These are phyloP conservation scores for Diogma glabrata DNA, from an alignment of 2,888 invertebrate genomes.

Conservation along the genomic window DNA sequence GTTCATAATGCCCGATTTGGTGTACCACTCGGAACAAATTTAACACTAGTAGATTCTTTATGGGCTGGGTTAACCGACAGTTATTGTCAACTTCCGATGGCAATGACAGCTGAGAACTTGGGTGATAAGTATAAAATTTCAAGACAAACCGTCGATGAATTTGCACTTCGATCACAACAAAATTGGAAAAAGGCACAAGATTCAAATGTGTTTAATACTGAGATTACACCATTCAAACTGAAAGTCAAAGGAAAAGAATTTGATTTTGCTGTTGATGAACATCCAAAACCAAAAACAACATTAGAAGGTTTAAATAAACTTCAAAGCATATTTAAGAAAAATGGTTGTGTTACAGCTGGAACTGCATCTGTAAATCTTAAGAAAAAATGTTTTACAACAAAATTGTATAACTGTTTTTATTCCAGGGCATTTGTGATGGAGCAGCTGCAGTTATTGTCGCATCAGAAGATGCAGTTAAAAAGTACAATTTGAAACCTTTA, in stretches of 20 bases:
- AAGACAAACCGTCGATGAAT: conserved; percentile 74
- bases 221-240: conserved; percentile 75
- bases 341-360: conserved; percentile 89
- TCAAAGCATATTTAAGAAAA: conserved; percentile 83
- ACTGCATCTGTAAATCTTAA: conserved; percentile 86
- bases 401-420: conserved; percentile 18
- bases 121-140: conserved; percentile 74
- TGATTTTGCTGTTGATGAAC: conserved; percentile 79
- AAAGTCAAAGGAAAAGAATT: conserved; percentile 74
- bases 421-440: conserved; percentile 95
- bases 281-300: conserved; percentile 83
- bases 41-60: conserved; percentile 74
- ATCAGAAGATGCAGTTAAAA: conserved; percentile 76
- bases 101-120: conserved; percentile 87
- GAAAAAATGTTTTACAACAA: conserved; percentile 5
- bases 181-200: conserved; percentile 81
- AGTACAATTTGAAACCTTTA: conserved; percentile 71
- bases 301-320: conserved; percentile 75
- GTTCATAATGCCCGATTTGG: conserved; percentile 82
- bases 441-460: conserved; percentile 87
- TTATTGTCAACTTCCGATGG: conserved; percentile 89
- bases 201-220: conserved; percentile 78
- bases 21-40: conserved; percentile 63
- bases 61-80: conserved; percentile 82
- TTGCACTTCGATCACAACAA: conserved; percentile 73